Evolutionary conservation across 2,113 vertebrate species (phyloP).

Genomic region (Cynocephalus volans): DNA sequence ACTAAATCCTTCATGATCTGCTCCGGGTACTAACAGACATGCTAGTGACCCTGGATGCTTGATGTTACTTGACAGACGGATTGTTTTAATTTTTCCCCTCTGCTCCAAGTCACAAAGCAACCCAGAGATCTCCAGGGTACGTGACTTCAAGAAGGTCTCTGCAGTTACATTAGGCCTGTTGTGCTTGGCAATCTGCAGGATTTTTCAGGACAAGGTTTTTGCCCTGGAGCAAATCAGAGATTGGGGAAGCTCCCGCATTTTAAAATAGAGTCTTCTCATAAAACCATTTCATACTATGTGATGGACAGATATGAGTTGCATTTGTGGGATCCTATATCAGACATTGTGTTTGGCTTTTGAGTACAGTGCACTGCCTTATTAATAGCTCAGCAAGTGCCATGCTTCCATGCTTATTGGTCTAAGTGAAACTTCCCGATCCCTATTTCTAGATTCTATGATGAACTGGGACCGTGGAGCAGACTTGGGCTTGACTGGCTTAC

Average conservation of each 20-base stretch:
- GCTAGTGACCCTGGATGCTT: neutral
- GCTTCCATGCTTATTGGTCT: neutral
- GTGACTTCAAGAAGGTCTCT: neutral
- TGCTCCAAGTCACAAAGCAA: neutral
- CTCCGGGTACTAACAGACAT: neutral
- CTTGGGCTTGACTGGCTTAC: neutral
- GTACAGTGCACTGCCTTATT: neutral
- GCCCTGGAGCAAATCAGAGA: neutral
- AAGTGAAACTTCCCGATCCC: neutral
- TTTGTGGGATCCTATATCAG: neutral
- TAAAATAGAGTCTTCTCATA: neutral
- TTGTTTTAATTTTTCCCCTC: neutral
- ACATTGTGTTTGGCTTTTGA: neutral
- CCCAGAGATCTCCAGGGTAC: neutral
- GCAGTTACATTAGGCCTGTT: neutral
- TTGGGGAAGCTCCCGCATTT: neutral
- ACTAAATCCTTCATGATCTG: neutral
- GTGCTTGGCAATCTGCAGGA: neutral
- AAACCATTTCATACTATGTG: neutral
- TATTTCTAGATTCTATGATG: neutral
- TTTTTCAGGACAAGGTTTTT: neutral
- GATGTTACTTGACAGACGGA: neutral
- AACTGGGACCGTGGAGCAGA: neutral
- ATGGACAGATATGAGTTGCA: neutral
- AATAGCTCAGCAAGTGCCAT: neutral